Base-by-base conservation (phyloP, 2,113 vertebrate genomes). In the Coregonus clupeaformis region DNA sequence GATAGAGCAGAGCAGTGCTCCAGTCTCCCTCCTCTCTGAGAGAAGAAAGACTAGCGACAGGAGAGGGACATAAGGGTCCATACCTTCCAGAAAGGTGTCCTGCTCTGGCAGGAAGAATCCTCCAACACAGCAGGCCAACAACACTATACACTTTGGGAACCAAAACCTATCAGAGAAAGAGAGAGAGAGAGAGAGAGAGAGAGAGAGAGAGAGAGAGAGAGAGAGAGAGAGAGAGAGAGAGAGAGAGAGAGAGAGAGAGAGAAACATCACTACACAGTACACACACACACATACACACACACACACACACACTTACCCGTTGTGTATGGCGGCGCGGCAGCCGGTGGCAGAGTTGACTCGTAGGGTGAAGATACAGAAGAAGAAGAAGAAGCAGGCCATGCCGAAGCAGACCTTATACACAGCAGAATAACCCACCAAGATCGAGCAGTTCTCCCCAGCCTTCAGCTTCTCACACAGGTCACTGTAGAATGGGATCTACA, bases 401-500 rank as follows among this genome's bases (percentile, higher is more conserved):
- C 98, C 98, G 25, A 99, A 99, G 83, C 97, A 98, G 84, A 99
- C 94, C 85, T 96, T 95, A 81, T 99, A 99, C 29, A 99, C 98
- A 0, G 97, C 97, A 0, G 97, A 94, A 72, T 98, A 99, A 6
- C 98, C 97, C 52, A 98, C 95, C 73, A 99, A 89, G 74, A 90
- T 92, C 86, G 96, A 94, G 22, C 98, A 99, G 82, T 91, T 93
- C 66, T 95, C 92, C 0, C 96, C 96, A 0, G 95, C 96, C 63
- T 96, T 93, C 78, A 98, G 90, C 78, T 90, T 88, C 76, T 94
- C 76, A 80, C 98, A 99, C 79, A 99, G 74, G 3, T 94, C 63
- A 14, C 77, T 86, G 79, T 95, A 98, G 86, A 95, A 96, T 0
- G 96, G 95, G 82, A 99, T 93, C 98, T 99, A 52, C 9, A 42